phyloP scores from a whole-genome alignment of 2,888 invertebrate genomes.

The Chrysomela aeneicollis region DNA sequence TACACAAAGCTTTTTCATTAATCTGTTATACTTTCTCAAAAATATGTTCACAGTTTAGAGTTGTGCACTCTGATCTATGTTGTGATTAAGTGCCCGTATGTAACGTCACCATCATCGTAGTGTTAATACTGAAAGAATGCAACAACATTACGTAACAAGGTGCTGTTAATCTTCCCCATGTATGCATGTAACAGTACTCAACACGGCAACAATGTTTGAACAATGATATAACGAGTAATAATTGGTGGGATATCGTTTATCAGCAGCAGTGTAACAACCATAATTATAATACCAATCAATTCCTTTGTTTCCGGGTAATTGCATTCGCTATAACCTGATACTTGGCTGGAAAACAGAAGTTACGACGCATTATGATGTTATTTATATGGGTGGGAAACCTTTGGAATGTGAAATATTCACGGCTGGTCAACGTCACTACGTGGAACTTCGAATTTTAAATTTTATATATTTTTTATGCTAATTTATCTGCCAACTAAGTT shows the following conservation, averaged over 20 bases:
- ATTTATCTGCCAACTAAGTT: too few relatives aligned
- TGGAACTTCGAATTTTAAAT: too few relatives aligned
- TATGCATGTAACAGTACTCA: not conserved
- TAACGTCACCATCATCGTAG: not conserved
- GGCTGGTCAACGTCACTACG: too few relatives aligned
- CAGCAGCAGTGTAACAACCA: constrained; percentile 1
- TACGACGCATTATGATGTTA: too few relatives aligned
- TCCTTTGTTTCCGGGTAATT: not conserved
- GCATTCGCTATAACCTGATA: not conserved
- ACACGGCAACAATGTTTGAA: constrained; percentile 6
- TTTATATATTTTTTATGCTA: too few relatives aligned
- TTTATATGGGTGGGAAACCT: too few relatives aligned
- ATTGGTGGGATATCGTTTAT: not conserved
- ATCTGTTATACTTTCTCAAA: too few relatives aligned
- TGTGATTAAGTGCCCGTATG: not conserved
- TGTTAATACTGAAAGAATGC: not conserved
- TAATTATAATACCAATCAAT: constrained; percentile 10
- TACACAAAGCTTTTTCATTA: too few relatives aligned
- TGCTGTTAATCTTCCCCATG: not conserved
- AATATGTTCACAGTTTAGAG: too few relatives aligned
- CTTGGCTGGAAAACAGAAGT: too few relatives aligned
- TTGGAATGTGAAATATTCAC: too few relatives aligned
- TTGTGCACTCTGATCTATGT: too few relatives aligned
- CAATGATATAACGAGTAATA: constrained; percentile 19
- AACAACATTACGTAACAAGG: not conserved